Evolutionary conservation across 1,140 invertebrate species (phyloP), one percentile per base, ranked within the genome.

Genomic region (Musca domestica): DNA sequence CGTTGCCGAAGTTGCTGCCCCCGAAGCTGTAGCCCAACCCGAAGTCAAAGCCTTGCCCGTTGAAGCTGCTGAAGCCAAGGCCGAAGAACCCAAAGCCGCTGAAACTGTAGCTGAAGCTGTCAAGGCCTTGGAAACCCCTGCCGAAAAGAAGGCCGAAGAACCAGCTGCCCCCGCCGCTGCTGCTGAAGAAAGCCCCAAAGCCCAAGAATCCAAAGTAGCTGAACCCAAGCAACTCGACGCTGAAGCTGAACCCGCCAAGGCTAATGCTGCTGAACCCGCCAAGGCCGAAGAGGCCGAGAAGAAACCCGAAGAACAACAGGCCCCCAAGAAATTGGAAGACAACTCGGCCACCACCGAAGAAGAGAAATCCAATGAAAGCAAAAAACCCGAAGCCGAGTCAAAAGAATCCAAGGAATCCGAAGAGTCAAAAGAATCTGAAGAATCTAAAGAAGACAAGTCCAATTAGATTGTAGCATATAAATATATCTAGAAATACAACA

Each of bases 401-500:
- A 63, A 52, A n/a, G 51, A 64, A 46, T 61, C 56, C 22, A 63
- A 52, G 17, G 69, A 71, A 64, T 66, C 67, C 2, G 58, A 66
- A 17, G 74, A 74, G 67, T 72, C 71, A 51, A 73, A 67, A 63
- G 67, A 71, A 66, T 67, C 67, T 25, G 67, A 67, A n/a, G 68
- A 56, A 51, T 68, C 69, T 27, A 73, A 75, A n/a, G 74, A 75
- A 20, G 70, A 71, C 15, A 73, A 75, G 66, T 76, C 74, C 56
- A 74, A 74, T 64, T 72, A 76, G 46, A 74, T 71, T 22, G 70
- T 72, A 47, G 41, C 69, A 1, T 27, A 65, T 65, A 61, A 64
- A 58, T 73, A 77, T 72, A 76, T 72, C 68, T 70, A 73, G 67
- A 73, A 76, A 70, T 76, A 74, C 46, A 76, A 76, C 64, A 73